Conservation (phyloP, 2,888 invertebrate genomes). For the Protonemura montana region DNA sequence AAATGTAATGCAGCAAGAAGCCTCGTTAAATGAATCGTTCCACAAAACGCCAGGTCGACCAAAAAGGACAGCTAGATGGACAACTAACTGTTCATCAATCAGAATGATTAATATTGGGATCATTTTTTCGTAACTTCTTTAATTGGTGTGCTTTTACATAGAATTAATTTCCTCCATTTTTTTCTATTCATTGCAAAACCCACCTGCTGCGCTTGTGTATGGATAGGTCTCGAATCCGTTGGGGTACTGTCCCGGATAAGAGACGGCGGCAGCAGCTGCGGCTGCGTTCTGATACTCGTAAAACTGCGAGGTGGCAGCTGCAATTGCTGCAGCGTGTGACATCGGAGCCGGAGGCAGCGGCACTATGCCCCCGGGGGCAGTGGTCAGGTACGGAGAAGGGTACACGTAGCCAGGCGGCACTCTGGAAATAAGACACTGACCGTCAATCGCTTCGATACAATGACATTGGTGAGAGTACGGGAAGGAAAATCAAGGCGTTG, state of each 20-base stretch:
- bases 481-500: background rate
- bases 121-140: no score
- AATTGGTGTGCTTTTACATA: no score
- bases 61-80: no score
- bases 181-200: no score
- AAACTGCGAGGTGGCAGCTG: slow-evolving; percentile 68
- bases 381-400: slow-evolving; percentile 72
- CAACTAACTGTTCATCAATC: no score
- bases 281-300: slow-evolving; percentile 84
- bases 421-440: slow-evolving; percentile 58
- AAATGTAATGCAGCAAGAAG: no score
- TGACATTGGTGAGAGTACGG: no score
- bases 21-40: no score
- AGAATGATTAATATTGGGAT: no score
- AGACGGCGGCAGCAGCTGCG: slow-evolving; percentile 68
- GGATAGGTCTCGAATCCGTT: slow-evolving; percentile 78
- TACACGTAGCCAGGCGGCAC: slow-evolving; percentile 82
- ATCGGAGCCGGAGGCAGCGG: slow-evolving; percentile 71
- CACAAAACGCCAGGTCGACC: no score
- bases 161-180: no score
- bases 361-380: slow-evolving; percentile 71
- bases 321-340: slow-evolving; percentile 77
- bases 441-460: background rate
- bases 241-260: slow-evolving; percentile 76
- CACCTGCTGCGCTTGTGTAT: slow-evolving; percentile 68